Conservation (phyloP, 30 jellyfish, hydroid and myxozoan genomes). For the Euphysa ruthae region DNA sequence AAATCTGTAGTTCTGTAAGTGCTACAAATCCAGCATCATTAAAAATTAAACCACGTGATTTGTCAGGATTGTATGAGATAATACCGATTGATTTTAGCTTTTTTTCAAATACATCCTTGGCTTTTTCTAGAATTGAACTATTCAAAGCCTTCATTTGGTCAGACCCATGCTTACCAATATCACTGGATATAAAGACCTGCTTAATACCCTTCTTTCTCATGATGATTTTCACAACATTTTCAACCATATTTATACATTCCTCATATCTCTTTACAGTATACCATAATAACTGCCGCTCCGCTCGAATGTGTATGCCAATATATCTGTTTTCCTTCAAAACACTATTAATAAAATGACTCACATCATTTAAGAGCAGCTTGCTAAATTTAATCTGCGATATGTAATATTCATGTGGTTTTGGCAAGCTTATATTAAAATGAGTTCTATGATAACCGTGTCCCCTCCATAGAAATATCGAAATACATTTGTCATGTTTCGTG, state of each 20-base stretch:
- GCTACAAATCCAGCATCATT: slow-evolving; percentile 96
- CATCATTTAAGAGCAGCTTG: slow-evolving; percentile 47
- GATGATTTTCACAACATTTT: slow-evolving; percentile 28
- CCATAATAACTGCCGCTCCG: slow-evolving; percentile 85
- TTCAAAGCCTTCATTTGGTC: slow-evolving; percentile 56
- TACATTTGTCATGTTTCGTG: slow-evolving; percentile 40
- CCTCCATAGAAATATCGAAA: slow-evolving; percentile 71
- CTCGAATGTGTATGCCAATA: slow-evolving; percentile 81
- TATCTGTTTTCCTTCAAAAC: slow-evolving; percentile 14
- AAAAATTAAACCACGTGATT: slow-evolving; percentile 54
- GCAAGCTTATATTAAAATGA: slow-evolving; percentile 48
- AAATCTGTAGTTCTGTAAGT: slow-evolving; percentile 49
- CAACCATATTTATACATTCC: slow-evolving; percentile 51
- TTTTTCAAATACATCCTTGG: background rate
- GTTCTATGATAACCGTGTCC: slow-evolving; percentile 89
- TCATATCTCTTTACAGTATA: slow-evolving; percentile 44
- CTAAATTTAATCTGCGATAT: slow-evolving; percentile 48
- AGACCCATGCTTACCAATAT: slow-evolving; percentile 70
- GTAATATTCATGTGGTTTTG: slow-evolving; percentile 27
- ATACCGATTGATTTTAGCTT: slow-evolving; percentile 25
- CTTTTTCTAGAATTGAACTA: slow-evolving; percentile 5
- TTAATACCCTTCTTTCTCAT: slow-evolving; percentile 6
- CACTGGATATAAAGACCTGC: slow-evolving; percentile 60
- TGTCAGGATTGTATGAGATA: slow-evolving; percentile 32
- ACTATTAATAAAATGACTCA: slow-evolving; percentile 20